Evolutionary conservation across 2,113 vertebrate species (phyloP).

Genomic region (Ictidomys tridecemlineatus): DNA sequence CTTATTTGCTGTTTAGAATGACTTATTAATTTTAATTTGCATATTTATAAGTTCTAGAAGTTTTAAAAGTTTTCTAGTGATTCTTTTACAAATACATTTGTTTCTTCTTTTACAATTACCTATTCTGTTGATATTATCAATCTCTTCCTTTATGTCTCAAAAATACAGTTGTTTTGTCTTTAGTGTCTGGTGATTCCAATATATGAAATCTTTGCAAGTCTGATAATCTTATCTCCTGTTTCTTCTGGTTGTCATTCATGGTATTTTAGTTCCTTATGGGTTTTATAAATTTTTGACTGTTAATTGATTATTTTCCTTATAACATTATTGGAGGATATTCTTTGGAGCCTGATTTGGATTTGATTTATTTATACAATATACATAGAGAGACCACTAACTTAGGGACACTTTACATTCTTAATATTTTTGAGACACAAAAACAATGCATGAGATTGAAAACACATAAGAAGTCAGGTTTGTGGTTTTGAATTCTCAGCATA

Average conservation of each 20-base stretch:
- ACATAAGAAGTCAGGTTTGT: not conserved
- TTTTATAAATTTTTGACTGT: constrained; percentile 33
- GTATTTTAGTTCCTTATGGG: not conserved
- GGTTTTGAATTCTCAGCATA: constrained; percentile 28
- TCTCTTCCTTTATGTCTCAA: constrained; percentile 12
- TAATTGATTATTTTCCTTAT: not conserved
- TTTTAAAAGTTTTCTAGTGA: constrained; percentile 1
- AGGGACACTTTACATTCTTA: not conserved
- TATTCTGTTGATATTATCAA: constrained; percentile 4
- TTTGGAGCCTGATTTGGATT: not conserved
- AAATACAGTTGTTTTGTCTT: not conserved
- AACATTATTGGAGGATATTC: not conserved
- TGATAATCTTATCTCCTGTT: constrained; percentile 5
- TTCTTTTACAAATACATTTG: constrained; percentile 4
- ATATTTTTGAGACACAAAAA: not conserved
- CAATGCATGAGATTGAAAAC: not conserved
- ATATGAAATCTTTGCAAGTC: not conserved
- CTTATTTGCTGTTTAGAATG: not conserved
- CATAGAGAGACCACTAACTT: not conserved
- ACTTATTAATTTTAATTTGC: constrained; percentile 8
- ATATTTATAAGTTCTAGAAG: constrained; percentile 16
- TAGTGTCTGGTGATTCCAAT: not conserved
- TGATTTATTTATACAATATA: not conserved
- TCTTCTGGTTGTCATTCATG: not conserved
- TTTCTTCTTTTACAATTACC: constrained; percentile 1